Evolutionary conservation across 2,113 vertebrate genomes (phyloP).

Genomic region (Tyrannus savana): DNA sequence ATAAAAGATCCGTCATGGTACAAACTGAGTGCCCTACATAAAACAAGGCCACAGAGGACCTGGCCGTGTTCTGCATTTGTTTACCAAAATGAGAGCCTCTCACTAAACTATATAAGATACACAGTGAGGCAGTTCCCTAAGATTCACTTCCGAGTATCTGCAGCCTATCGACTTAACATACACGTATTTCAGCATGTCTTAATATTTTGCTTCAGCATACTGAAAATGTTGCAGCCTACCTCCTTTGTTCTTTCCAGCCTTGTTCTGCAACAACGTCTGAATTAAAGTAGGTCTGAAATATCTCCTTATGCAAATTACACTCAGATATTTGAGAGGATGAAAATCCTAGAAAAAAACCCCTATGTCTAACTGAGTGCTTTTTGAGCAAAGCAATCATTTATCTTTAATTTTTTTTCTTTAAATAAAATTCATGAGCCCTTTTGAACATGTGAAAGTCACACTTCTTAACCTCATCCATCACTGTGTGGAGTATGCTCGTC

Average conservation of each 20-base stretch:
- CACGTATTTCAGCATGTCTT: background rate
- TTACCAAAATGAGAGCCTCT: background rate
- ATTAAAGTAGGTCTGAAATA: conserved; percentile 52
- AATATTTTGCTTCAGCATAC: conserved; percentile 33
- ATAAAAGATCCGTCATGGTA: conserved; percentile 45
- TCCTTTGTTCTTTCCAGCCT: background rate
- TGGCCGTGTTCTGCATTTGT: background rate
- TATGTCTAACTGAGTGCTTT: background rate
- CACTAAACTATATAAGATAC: background rate
- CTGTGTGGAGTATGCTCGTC: background rate
- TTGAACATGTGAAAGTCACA: conserved; percentile 1
- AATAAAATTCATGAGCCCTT: conserved; percentile 43
- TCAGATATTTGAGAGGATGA: background rate
- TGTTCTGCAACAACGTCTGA: background rate
- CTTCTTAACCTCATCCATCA: conserved; percentile 37
- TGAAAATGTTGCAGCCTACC: background rate
- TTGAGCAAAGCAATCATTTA: background rate
- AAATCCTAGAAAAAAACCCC: background rate
- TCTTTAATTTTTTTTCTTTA: background rate
- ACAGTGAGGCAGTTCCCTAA: background rate
- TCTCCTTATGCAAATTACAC: conserved; percentile 57
- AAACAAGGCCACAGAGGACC: conserved; percentile 36
- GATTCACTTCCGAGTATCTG: background rate
- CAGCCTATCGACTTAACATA: background rate
- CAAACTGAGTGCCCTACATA: conserved; percentile 36